These are phyloP conservation scores for Probaryconus sp. DNA, from an alignment of 1,140 invertebrate genomes.

Conservation along the genomic window DNA sequence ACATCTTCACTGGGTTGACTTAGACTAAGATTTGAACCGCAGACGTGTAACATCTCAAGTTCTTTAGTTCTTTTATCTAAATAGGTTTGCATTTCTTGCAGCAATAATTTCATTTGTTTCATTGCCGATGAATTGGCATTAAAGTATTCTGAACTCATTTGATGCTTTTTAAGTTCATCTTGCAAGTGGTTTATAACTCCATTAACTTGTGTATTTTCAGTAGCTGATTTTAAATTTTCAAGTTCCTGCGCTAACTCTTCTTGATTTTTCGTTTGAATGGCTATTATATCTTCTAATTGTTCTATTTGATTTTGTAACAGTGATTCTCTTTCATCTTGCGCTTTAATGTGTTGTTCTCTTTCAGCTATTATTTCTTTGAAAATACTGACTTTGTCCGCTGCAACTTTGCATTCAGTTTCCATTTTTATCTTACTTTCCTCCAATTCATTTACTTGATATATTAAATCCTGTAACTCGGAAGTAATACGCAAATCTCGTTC, in stretches of 20 bases:
- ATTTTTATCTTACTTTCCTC: slow-evolving; percentile 80
- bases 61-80: slow-evolving; percentile 83
- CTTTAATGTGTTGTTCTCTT: slow-evolving; percentile 84
- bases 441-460: slow-evolving; percentile 80
- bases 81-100: slow-evolving; percentile 81
- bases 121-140: slow-evolving; percentile 77
- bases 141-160: slow-evolving; percentile 79
- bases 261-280: slow-evolving; percentile 79
- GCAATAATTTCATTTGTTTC: slow-evolving; percentile 79
- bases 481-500: slow-evolving; percentile 73
- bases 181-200: slow-evolving; percentile 79
- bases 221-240: slow-evolving; percentile 76
- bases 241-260: slow-evolving; percentile 79
- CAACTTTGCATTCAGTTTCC: slow-evolving; percentile 83
- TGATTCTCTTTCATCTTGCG: slow-evolving; percentile 78
- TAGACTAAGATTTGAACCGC: slow-evolving; percentile 79
- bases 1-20: slow-evolving; percentile 89
- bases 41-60: slow-evolving; percentile 83
- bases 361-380: slow-evolving; percentile 87
- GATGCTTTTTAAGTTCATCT: slow-evolving; percentile 80
- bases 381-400: slow-evolving; percentile 84
- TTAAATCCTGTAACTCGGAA: slow-evolving; percentile 80
- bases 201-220: slow-evolving; percentile 77
- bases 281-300: slow-evolving; percentile 77
- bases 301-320: slow-evolving; percentile 77